Evolutionary conservation across 2,888 invertebrate genomes (phyloP).

Genomic region (Keiferia lycopersicella): DNA sequence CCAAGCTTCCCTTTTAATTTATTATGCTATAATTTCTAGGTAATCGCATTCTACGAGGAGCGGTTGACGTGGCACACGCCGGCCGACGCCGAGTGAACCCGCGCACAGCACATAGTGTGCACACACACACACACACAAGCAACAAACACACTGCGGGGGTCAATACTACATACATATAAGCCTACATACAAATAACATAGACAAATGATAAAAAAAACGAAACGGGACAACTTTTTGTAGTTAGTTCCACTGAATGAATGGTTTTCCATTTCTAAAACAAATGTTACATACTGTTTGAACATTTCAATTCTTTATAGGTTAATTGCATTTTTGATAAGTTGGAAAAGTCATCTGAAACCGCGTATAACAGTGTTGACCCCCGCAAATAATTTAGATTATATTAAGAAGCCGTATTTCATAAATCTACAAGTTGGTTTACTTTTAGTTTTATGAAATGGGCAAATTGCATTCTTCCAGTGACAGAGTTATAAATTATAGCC

Average conservation of each 20-base stretch:
- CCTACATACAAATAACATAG: too few species aligned
- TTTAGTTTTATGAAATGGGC: background rate
- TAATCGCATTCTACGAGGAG: conserved; percentile 98
- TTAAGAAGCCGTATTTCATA: background rate
- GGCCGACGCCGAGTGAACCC: conserved; percentile 57
- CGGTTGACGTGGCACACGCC: conserved; percentile 97
- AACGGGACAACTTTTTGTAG: too few species aligned
- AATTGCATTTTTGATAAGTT: too few species aligned
- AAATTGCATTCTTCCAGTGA: background rate
- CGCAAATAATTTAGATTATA: background rate
- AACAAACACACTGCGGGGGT: background rate
- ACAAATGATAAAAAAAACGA: too few species aligned
- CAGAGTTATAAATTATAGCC: background rate
- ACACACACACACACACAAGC: conserved; percentile 1
- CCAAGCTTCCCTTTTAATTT: background rate
- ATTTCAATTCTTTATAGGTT: too few species aligned
- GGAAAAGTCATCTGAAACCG: too few species aligned
- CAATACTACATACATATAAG: background rate
- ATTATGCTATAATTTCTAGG: conserved; percentile 58
- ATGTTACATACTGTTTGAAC: too few species aligned
- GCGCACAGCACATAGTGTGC: conserved; percentile 17
- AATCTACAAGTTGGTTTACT: background rate
- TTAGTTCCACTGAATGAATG: too few species aligned
- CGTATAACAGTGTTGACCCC: background rate
- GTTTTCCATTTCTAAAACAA: too few species aligned